These are phyloP conservation scores for Neoniphon sammara DNA, from an alignment of 2,797 vertebrate species.

Conservation along the genomic window DNA sequence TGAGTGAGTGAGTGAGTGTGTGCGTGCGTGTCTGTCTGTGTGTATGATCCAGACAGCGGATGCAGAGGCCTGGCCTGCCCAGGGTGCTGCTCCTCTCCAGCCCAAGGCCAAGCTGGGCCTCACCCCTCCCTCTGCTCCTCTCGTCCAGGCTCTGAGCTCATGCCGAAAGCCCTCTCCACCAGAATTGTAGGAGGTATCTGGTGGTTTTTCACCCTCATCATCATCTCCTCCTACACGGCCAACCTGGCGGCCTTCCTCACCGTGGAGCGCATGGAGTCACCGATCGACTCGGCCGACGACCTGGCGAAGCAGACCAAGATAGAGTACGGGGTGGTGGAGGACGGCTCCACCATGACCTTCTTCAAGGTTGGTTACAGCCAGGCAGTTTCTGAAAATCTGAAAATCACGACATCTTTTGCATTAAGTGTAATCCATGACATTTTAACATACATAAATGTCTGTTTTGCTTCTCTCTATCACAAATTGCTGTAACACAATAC, in stretches of 20 bases:
- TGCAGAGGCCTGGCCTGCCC: conserved; percentile 44
- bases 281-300: conserved; percentile 97
- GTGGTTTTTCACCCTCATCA: conserved; percentile 99
- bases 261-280: conserved; percentile 98
- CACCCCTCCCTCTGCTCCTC: conserved; percentile 76
- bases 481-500: no score
- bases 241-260: conserved; percentile 99
- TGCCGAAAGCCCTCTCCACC: conserved; percentile 99
- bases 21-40: background rate
- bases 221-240: conserved; percentile 99
- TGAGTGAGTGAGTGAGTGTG: conserved; percentile 20
- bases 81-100: conserved; percentile 60
- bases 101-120: conserved; percentile 33
- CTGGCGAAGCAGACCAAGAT: conserved; percentile 99
- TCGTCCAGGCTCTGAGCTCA: conserved; percentile 98
- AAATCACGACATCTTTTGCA: no score
- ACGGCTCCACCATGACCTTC: conserved; percentile 97
- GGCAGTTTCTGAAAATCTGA: background rate
- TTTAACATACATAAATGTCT: no score
- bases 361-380: conserved; percentile 89
- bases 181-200: conserved; percentile 99
- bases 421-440: no score
- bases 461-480: no score
- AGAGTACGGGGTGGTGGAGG: conserved; percentile 96
- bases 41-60: conserved; percentile 50